A percentile compares a stretch with the other conserved stretches of the same genome.
Conservation (phyloP, 2,113 vertebrate genomes). For the Riparia riparia region DNA sequence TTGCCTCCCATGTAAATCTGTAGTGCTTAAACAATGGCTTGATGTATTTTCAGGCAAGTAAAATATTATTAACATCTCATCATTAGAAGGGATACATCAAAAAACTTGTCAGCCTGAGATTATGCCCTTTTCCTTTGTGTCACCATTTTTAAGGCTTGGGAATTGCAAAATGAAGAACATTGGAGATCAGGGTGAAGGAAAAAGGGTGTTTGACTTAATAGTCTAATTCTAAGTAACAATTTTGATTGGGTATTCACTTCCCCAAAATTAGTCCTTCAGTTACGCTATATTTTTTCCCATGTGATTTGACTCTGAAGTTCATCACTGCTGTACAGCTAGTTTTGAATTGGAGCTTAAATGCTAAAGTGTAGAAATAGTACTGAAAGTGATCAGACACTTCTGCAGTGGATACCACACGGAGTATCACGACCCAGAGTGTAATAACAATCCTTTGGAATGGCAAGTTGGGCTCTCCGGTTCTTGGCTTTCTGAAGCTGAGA, state of each 20-base stretch:
- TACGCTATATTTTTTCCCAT: background rate
- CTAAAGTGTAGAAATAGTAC: background rate
- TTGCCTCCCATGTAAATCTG: background rate
- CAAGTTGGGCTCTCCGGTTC: accelerated
- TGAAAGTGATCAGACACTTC: background rate
- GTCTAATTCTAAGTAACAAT: background rate
- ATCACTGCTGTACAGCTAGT: background rate
- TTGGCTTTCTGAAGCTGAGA: background rate
- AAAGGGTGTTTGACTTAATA: background rate
- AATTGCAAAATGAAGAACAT: background rate
- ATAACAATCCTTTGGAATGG: background rate
- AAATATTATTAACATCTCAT: background rate
- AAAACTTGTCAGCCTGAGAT: background rate
- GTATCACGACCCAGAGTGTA: background rate
- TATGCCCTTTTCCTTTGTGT: background rate
- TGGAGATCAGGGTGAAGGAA: background rate
- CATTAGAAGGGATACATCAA: background rate
- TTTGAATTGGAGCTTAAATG: background rate
- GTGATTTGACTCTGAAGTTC: background rate
- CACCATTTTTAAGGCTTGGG: background rate
- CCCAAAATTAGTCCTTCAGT: background rate
- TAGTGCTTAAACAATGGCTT: background rate
- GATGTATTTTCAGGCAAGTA: background rate
- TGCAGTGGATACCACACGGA: background rate
- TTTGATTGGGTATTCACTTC: background rate